These are phyloP conservation scores for Branchipolynoe longqiensis DNA, from an alignment of 2,888 invertebrate genomes.

Conservation along the genomic window DNA sequence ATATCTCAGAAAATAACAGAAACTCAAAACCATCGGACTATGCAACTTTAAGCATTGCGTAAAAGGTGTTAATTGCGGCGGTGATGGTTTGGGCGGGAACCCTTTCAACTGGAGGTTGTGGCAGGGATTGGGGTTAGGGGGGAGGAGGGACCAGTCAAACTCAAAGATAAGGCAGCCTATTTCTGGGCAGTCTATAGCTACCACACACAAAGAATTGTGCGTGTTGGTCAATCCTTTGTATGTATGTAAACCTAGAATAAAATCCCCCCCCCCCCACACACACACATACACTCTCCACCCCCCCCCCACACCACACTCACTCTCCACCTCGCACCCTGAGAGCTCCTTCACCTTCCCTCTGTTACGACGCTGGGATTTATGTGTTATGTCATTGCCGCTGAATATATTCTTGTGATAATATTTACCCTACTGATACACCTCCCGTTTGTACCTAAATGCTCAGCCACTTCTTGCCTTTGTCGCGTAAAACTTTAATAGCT, in stretches of 20 bases:
- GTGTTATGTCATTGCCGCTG: conserved; percentile 1
- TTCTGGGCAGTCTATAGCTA: conserved; percentile 1
- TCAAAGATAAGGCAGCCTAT: conserved; percentile 9
- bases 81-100: background rate
- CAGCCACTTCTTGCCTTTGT: too few relatives aligned
- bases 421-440: conserved; percentile 6
- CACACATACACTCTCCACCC: too few relatives aligned
- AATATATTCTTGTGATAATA: conserved; percentile 6
- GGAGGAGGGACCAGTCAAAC: background rate
- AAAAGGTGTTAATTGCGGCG: background rate
- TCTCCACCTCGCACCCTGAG: too few relatives aligned
- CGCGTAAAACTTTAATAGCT: too few relatives aligned
- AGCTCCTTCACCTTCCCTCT: background rate
- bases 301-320: too few relatives aligned
- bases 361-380: background rate
- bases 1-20: too few relatives aligned
- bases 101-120: background rate
- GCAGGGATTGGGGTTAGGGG: too few relatives aligned
- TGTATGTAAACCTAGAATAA: conserved; percentile 18
- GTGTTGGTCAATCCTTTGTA: conserved; percentile 10
- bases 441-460: background rate
- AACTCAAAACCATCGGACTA: too few relatives aligned
- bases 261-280: too few relatives aligned
- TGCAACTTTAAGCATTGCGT: background rate
- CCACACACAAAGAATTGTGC: background rate